Evolutionary conservation across 2,797 vertebrate genomes (phyloP).

Genomic region (Schizopygopsis malacanthus): DNA sequence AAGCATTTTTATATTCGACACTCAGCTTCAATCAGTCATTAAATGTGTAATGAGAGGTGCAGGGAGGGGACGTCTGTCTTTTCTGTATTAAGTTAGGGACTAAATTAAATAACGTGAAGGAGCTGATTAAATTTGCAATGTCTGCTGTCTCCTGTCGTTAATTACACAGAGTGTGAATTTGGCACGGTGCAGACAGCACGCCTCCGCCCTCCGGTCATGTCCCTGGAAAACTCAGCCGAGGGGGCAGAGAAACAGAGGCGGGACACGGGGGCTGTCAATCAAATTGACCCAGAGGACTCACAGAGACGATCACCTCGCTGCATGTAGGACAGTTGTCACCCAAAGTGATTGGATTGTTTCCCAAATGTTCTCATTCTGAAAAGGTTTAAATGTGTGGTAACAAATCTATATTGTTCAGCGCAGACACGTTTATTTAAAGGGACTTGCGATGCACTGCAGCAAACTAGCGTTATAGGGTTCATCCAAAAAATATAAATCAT

Average conservation of each 20-base stretch:
- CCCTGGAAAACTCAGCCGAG: conserved; percentile 17
- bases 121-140: conserved; percentile 49
- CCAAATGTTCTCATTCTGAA: conserved; percentile 13
- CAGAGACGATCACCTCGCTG: conserved; percentile 23
- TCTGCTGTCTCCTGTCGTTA: conserved; percentile 49
- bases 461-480: background rate
- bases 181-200: conserved; percentile 24
- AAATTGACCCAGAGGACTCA: conserved; percentile 23
- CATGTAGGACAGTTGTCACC: background rate
- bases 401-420: background rate
- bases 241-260: conserved; percentile 20
- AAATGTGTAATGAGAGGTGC: conserved; percentile 30
- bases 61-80: conserved; percentile 19
- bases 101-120: conserved; percentile 49
- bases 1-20: background rate
- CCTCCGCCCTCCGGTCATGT: conserved; percentile 13
- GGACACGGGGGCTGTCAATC: conserved; percentile 36
- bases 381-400: conserved; percentile 3
- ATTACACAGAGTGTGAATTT: conserved; percentile 50
- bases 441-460: background rate
- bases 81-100: conserved; percentile 43
- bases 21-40: conserved; percentile 37
- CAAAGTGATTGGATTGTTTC: conserved; percentile 39
- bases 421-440: background rate
- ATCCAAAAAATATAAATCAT: background rate